Percentiles rank a stretch among this genome's conserved stretches.
Evolutionary conservation across 2,113 vertebrate genomes (phyloP).

Genomic region (Laticauda colubrina): DNA sequence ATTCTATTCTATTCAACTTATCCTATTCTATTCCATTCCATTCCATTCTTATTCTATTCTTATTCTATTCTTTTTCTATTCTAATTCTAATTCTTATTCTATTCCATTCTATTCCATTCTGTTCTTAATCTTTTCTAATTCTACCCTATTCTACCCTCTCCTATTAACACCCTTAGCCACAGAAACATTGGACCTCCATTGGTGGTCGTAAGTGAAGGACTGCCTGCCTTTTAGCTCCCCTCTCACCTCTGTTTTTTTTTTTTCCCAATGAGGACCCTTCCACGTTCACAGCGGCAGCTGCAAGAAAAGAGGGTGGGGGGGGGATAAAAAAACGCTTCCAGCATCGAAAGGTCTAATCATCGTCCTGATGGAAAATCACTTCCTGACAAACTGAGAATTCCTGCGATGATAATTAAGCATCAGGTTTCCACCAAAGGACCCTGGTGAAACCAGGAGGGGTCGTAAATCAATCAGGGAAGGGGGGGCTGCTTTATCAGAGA

Average conservation of each 20-base stretch:
- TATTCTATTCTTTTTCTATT: too few relatives aligned
- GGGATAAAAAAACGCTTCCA: slow-evolving; percentile 45
- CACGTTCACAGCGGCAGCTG: slow-evolving; percentile 64
- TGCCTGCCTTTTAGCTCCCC: too few relatives aligned
- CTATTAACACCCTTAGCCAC: not conserved
- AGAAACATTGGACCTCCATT: too few relatives aligned
- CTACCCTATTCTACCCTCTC: too few relatives aligned
- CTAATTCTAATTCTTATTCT: too few relatives aligned
- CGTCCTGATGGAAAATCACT: slow-evolving; percentile 69
- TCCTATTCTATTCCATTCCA: too few relatives aligned
- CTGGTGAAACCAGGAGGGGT: slow-evolving; percentile 70
- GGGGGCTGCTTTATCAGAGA: slow-evolving; percentile 68
- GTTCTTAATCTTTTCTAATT: too few relatives aligned
- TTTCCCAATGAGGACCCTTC: not conserved
- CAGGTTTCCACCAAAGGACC: slow-evolving; percentile 73
- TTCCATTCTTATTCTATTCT: too few relatives aligned
- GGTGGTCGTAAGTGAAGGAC: not conserved
- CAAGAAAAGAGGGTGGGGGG: slow-evolving; percentile 51
- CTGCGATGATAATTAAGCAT: slow-evolving; percentile 77
- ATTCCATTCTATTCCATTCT: too few relatives aligned
- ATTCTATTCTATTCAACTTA: too few relatives aligned
- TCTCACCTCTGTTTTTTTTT: not conserved
- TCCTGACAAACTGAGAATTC: slow-evolving; percentile 70
- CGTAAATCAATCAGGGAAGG: slow-evolving; percentile 76
- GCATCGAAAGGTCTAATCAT: slow-evolving; percentile 68